Conservation (phyloP, 2,113 vertebrate species). For the Dendropsophus ebraccatus region DNA sequence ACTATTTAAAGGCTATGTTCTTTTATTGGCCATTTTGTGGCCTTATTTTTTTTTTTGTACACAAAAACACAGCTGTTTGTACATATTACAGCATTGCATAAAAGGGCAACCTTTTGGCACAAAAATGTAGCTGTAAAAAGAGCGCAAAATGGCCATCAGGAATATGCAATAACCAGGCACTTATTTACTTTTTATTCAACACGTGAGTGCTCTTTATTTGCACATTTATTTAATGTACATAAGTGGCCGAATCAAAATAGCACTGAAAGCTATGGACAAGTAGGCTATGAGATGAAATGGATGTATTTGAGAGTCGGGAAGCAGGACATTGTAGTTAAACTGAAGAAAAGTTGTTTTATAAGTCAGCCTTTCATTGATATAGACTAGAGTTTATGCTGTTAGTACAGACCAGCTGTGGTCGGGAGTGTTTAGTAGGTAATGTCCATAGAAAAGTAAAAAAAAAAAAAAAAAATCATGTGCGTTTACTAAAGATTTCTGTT, state of each 20-base stretch:
- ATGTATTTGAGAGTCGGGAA: neutral
- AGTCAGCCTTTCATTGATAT: neutral
- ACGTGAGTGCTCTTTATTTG: too few species aligned
- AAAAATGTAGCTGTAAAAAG: too few species aligned
- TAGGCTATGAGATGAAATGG: neutral
- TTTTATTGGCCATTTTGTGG: too few species aligned
- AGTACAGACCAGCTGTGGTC: neutral
- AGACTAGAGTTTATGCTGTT: neutral
- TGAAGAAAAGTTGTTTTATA: neutral
- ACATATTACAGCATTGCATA: too few species aligned
- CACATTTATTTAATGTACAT: too few species aligned
- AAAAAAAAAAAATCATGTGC: neutral
- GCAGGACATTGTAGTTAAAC: neutral
- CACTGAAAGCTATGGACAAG: neutral
- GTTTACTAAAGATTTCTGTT: neutral
- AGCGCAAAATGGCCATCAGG: too few species aligned
- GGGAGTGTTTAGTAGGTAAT: neutral
- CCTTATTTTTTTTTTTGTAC: too few species aligned
- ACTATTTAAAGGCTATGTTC: too few species aligned
- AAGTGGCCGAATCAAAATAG: neutral
- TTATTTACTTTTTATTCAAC: neutral
- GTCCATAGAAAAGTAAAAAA: neutral
- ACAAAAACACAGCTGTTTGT: too few species aligned
- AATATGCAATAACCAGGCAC: neutral
- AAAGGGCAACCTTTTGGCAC: too few species aligned